Evolutionary conservation across 2,888 invertebrate species (phyloP).

Genomic region (Synergus gifuensis): DNA sequence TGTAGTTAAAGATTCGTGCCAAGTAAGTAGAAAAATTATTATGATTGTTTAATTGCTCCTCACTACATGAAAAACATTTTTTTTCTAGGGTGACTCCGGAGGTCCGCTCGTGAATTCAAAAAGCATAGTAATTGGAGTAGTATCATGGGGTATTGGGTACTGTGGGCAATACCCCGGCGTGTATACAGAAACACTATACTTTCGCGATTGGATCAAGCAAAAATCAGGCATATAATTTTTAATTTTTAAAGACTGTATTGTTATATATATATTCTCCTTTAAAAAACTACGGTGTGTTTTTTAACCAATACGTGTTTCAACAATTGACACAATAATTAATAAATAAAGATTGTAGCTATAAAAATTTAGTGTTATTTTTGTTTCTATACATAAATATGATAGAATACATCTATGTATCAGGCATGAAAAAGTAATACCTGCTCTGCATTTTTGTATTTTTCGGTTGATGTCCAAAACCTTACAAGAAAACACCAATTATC

Average conservation of each 20-base stretch:
- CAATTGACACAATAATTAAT: not conserved
- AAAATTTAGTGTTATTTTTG: not conserved
- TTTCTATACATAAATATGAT: not conserved
- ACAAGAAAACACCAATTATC: too few species aligned
- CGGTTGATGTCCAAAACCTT: too few species aligned
- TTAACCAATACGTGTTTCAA: not conserved
- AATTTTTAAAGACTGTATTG: too few species aligned
- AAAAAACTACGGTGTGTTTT: not conserved
- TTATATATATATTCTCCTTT: not conserved
- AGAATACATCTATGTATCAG: too few species aligned
- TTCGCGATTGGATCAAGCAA: slow-evolving; percentile 64
- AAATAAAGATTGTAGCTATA: not conserved
- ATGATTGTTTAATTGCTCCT: not conserved
- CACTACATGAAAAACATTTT: slow-evolving; percentile 17
- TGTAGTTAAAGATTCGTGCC: not conserved
- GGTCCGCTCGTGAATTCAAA: slow-evolving; percentile 64
- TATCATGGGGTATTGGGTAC: slow-evolving; percentile 71
- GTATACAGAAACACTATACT: slow-evolving; percentile 62
- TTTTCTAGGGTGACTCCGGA: slow-evolving; percentile 72
- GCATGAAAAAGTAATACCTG: too few species aligned
- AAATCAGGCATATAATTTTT: slow-evolving; percentile 46
- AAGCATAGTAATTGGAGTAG: slow-evolving; percentile 64
- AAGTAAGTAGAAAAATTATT: not conserved
- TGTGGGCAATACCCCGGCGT: slow-evolving; percentile 69
- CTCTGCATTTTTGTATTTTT: too few species aligned